Conservation (phyloP, 2,113 vertebrate genomes). For the Amia ocellicauda region DNA sequence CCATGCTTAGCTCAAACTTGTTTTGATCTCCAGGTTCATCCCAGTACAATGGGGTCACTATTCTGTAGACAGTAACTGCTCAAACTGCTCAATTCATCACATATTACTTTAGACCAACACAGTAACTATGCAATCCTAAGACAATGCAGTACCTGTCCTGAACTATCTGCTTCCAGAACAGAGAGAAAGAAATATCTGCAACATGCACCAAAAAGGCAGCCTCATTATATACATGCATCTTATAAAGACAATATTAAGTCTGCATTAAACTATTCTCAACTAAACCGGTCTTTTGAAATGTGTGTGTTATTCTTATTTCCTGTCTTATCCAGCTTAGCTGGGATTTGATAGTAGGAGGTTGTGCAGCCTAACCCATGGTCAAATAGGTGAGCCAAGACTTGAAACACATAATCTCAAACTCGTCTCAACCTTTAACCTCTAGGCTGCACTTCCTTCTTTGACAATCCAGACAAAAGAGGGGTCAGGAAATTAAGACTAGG, state of each 20-base stretch:
- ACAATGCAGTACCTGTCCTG: no score
- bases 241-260: no score
- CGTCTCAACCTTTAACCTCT: neutral
- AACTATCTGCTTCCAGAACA: no score
- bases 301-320: neutral
- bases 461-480: neutral
- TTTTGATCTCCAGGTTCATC: conserved; percentile 1
- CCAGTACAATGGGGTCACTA: neutral
- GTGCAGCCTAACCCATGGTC: neutral
- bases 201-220: no score
- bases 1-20: conserved; percentile 43
- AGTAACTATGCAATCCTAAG: neutral
- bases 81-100: no score
- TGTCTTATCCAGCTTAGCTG: neutral
- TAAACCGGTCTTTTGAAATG: no score
- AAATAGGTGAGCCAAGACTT: neutral
- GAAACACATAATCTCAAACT: neutral
- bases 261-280: no score
- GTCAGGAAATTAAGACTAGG: neutral
- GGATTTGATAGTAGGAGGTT: neutral
- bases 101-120: no score
- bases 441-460: neutral
- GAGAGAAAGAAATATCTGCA: no score
- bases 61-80: neutral
- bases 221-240: no score